Evolutionary conservation across 1,140 invertebrate genomes (phyloP), one percentile per base, ranked within the genome.

Genomic region (Micrasema longulum): DNA sequence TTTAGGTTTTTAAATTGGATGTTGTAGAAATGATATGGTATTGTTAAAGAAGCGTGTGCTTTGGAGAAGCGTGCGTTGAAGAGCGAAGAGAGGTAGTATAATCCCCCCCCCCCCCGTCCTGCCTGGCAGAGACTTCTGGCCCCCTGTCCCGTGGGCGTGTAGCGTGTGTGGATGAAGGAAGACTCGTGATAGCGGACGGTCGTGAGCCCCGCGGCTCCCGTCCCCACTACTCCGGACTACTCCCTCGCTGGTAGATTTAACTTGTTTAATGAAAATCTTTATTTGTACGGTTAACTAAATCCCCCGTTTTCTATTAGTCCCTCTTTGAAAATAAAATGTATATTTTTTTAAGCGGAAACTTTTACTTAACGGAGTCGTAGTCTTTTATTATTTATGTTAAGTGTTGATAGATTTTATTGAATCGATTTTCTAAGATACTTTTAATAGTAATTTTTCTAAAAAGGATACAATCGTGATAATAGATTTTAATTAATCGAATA

Each of bases 401-500:
- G 74, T 76, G 74, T 76, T 76, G 67, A 72, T 76, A 76, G 70
- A 76, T 76, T 76, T 76, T 76, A 76, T 76, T 76, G 74, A 76
- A 64, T 67, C 74, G 72, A 67, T 72, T 75, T 76, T 76, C 74
- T 76, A 76, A 73, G 67, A 73, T 76, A 76, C 67, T 75, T 75
- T 75, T 76, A 76, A 72, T 72, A 76, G 74, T 76, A 64, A 76
- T 73, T 76, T 76, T 76, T 76, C 71, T 73, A 73, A 76, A 76
- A 75, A 75, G 68, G 48, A 73, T 73, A 64, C 67, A 73, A 76
- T 76, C 74, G 74, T 76, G 74, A 76, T 76, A 76, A 76, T 76
- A 76, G 74, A 73, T 76, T 76, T 76, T 76, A 76, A 76, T 75
- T 75, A 75, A 72, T 75, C 69, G 72, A 75, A 75, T 75, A 75